Percentiles rank a stretch among this genome's conserved stretches.
These are phyloP conservation scores for Chrysomallon squamiferum DNA, from an alignment of 1,140 invertebrate genomes.

Conservation along the genomic window DNA sequence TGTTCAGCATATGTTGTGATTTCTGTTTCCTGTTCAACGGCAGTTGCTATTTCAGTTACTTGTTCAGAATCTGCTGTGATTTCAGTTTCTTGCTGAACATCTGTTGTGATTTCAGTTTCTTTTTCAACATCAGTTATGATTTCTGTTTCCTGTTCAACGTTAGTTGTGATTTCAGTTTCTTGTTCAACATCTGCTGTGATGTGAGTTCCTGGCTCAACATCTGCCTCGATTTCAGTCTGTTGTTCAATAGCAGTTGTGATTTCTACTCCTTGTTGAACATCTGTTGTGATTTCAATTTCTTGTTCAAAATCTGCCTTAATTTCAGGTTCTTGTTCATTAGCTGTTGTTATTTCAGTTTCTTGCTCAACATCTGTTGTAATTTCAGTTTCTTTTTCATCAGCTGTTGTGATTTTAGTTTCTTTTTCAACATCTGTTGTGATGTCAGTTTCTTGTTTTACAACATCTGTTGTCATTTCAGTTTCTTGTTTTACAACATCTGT, in stretches of 20 bases:
- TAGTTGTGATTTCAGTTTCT: background rate
- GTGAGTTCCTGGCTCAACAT: background rate
- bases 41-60: too few species aligned
- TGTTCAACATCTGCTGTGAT: background rate
- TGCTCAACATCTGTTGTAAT: too few species aligned
- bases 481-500: background rate
- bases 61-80: too few species aligned
- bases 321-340: constrained; percentile 2
- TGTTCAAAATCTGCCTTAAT: too few species aligned
- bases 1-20: too few species aligned
- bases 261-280: too few species aligned
- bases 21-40: too few species aligned
- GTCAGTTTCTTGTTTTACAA: background rate
- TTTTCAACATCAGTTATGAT: too few species aligned
- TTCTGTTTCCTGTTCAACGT: background rate
- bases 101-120: too few species aligned
- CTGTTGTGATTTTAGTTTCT: background rate
- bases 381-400: background rate
- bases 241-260: too few species aligned
- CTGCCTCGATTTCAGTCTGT: background rate
- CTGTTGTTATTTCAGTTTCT: background rate
- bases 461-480: background rate
- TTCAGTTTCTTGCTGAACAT: too few species aligned
- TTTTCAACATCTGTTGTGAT: background rate
- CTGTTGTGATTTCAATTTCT: too few species aligned